A percentile compares a stretch with the other conserved stretches of the same genome.
Evolutionary conservation across 2,888 invertebrate genomes (phyloP).

Genomic region (Tiliacea citrago): DNA sequence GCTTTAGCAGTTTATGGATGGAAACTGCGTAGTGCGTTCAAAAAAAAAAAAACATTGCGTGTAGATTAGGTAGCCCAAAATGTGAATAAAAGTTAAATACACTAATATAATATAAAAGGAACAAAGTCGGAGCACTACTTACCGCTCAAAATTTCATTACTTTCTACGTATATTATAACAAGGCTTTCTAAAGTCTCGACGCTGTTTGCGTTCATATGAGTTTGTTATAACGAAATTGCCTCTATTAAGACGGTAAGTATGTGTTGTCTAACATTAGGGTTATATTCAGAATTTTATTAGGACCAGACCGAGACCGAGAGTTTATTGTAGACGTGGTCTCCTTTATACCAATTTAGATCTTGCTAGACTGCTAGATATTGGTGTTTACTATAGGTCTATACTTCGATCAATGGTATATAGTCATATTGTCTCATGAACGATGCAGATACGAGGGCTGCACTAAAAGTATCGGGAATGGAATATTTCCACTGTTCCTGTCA

Average conservation of each 20-base stretch:
- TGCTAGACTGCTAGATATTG: not conserved
- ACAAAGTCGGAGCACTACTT: slow-evolving; percentile 43
- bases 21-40: not conserved
- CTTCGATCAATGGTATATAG: too few species aligned
- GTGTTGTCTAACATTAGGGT: slow-evolving; percentile 43
- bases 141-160: slow-evolving; percentile 58
- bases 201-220: slow-evolving; percentile 57
- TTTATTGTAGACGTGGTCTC: slow-evolving; percentile 18
- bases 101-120: slow-evolving; percentile 25
- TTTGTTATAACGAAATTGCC: slow-evolving; percentile 60
- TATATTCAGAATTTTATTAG: slow-evolving; percentile 37
- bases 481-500: too few species aligned
- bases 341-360: not conserved
- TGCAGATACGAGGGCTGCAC: too few species aligned
- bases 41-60: not conserved
- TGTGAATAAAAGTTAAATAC: slow-evolving; percentile 9
- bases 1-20: not conserved
- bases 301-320: slow-evolving; percentile 20
- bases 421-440: not conserved
- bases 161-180: slow-evolving; percentile 54
- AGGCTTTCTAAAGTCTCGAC: slow-evolving; percentile 60
- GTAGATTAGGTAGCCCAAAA: not conserved
- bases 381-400: not conserved
- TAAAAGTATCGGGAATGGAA: too few species aligned
- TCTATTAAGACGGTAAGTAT: slow-evolving; percentile 52